Evolutionary conservation across 2,888 invertebrate genomes (phyloP).

Genomic region (Saturnia japonica): DNA sequence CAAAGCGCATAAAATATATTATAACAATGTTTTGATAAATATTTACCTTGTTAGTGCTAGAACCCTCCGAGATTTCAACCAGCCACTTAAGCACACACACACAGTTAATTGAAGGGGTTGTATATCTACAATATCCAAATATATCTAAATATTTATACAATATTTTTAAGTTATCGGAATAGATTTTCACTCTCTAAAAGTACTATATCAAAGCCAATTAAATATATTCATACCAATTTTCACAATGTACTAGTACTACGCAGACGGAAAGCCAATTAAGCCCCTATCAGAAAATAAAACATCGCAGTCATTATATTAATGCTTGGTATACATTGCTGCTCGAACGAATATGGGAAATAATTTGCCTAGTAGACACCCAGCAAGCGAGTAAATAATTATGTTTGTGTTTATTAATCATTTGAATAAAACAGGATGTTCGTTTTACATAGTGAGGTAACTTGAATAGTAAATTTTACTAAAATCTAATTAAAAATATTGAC

Average conservation of each 20-base stretch:
- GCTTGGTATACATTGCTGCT: constrained; percentile 62
- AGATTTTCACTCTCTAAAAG: neutral
- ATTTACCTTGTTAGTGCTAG: too few relatives aligned
- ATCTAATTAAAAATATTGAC: neutral
- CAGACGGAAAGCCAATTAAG: constrained; percentile 2
- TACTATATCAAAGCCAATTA: constrained; percentile 3
- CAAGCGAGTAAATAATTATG: constrained; percentile 9
- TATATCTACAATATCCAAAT: too few relatives aligned
- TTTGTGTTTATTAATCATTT: neutral
- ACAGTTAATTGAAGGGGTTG: too few relatives aligned
- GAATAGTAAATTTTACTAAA: neutral
- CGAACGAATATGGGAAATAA: constrained; percentile 33
- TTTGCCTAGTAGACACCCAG: constrained; percentile 24
- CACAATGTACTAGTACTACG: neutral
- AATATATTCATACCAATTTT: neutral
- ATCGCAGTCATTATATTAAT: constrained; percentile 54
- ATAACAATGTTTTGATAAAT: too few relatives aligned
- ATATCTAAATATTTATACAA: too few relatives aligned
- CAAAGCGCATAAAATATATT: too few relatives aligned
- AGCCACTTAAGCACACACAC: too few relatives aligned
- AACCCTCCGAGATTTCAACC: too few relatives aligned
- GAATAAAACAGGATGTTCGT: neutral
- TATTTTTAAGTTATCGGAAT: too few relatives aligned
- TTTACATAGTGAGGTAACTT: neutral
- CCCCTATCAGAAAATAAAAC: neutral